Conservation (phyloP, 2,113 vertebrate species). For the Gadus macrocephalus region DNA sequence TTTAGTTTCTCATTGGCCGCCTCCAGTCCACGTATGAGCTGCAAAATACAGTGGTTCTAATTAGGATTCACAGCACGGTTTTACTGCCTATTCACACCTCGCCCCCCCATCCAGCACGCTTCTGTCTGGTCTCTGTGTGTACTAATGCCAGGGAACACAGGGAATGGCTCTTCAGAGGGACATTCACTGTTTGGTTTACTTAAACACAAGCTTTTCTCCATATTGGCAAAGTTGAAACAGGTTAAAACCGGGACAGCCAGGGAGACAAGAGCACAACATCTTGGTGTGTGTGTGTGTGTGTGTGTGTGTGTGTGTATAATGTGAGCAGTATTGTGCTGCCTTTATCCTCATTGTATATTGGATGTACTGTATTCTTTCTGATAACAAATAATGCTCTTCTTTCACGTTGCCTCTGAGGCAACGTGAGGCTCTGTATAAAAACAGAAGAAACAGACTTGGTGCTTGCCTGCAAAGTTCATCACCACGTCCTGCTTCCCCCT, state of each 20-base stretch:
- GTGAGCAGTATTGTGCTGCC: no score
- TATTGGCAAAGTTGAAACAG: not conserved
- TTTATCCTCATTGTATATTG: no score
- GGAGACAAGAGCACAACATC: not conserved
- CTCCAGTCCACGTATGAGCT: not conserved
- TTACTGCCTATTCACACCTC: not conserved
- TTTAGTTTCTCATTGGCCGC: not conserved
- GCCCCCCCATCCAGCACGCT: no score
- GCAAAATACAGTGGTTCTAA: not conserved
- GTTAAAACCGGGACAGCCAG: not conserved
- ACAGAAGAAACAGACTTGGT: no score
- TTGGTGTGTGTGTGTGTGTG: not conserved
- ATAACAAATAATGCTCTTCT: no score
- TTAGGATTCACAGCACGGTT: not conserved
- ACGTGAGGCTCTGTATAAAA: no score
- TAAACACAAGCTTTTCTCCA: not conserved
- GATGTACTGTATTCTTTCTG: no score
- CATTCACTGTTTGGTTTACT: not conserved
- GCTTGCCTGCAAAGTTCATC: no score
- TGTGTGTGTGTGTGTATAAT: constrained; percentile 6
- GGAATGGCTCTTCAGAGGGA: not conserved
- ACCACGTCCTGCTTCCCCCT: no score
- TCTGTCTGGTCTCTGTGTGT: not conserved
- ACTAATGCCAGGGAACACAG: not conserved
- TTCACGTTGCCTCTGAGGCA: no score